Conservation (phyloP, 1,140 invertebrate species). For the Vanessa tameamea region DNA sequence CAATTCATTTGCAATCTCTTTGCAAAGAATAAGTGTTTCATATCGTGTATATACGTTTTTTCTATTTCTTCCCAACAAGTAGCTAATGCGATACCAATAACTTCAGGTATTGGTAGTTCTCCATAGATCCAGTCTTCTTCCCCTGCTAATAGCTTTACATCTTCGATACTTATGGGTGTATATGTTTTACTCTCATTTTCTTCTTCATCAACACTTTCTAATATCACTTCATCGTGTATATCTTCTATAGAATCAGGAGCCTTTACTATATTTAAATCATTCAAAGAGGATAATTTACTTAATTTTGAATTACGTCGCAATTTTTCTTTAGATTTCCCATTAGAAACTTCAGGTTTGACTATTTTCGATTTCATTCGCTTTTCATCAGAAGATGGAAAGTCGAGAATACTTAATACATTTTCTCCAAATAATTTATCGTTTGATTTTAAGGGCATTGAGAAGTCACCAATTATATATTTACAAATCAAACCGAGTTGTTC, state of each 20-base stretch:
- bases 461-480: slow-evolving; percentile 81
- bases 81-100: slow-evolving; percentile 69
- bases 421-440: slow-evolving; percentile 78
- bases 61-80: slow-evolving; percentile 82
- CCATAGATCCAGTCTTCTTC: slow-evolving; percentile 81
- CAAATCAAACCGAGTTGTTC: slow-evolving; percentile 79
- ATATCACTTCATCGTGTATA: slow-evolving; percentile 39
- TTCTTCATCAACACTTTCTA: slow-evolving; percentile 47
- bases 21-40: slow-evolving; percentile 80
- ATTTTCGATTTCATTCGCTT: slow-evolving; percentile 68
- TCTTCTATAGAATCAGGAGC: slow-evolving; percentile 48
- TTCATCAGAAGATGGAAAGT: slow-evolving; percentile 63
- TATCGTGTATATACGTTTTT: slow-evolving; percentile 77
- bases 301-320: slow-evolving; percentile 53
- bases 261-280: slow-evolving; percentile 59
- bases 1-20: slow-evolving; percentile 78
- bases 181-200: slow-evolving; percentile 41
- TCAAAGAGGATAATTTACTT: slow-evolving; percentile 51
- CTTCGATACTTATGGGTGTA: slow-evolving; percentile 44
- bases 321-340: slow-evolving; percentile 59
- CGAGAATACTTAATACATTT: slow-evolving; percentile 58
- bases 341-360: slow-evolving; percentile 59
- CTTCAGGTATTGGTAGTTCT: slow-evolving; percentile 66
- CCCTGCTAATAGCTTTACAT: slow-evolving; percentile 70
- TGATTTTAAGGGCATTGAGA: slow-evolving; percentile 66